Evolutionary conservation across 2,888 invertebrate species (phyloP), one percentile per base, ranked within the genome.

Genomic region (Mantis religiosa): DNA sequence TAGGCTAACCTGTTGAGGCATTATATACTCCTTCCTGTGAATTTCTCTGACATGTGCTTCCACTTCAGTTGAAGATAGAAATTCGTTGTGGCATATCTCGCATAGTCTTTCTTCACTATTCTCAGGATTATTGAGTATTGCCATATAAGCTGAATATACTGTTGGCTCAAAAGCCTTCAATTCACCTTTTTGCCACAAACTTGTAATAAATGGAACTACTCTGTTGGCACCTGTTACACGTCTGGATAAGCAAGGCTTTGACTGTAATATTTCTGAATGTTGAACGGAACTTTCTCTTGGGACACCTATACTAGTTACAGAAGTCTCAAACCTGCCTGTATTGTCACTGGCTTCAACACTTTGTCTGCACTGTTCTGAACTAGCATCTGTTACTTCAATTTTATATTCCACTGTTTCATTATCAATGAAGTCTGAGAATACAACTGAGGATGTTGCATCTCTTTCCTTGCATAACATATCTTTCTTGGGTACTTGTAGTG

Each of bases 281-380:
- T 15, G 27, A 14, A 15, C 14, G 15, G 87, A 82, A 25, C 20
- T 82, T 82, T 82, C n/a, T 82, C 34, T 28, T n/a, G 88, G 88
- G 47, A 90, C 89, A 81, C 89, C 89, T 41, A 90, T 90, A 81
- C 89, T 89, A 25, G 89, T 90, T n/a, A 90, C 89, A 83, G 88
- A 71, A n/a, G 82, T 86, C 12, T 30, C 81, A 14, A 2, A 7
- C 6, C 2, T 28, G 30, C 20, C 7, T 6, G 25, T n/a, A 20
- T 84, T 30, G 28, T 3, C 8, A 25, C 3, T 34, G 84, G 0
- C 3, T 84, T 34, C 84, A 28, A 34, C 28, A 9, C 28, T 25
- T 84, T 14, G 8, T 71, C 20, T 25, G 25, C 4, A 20, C 20
- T 71, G 54, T 25, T 71, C 54, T 71, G 54, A 71, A 71, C 25